Evolutionary conservation across 2,113 vertebrate species (phyloP), one percentile per base, ranked within the genome.

Genomic region (Anguilla japonica): DNA sequence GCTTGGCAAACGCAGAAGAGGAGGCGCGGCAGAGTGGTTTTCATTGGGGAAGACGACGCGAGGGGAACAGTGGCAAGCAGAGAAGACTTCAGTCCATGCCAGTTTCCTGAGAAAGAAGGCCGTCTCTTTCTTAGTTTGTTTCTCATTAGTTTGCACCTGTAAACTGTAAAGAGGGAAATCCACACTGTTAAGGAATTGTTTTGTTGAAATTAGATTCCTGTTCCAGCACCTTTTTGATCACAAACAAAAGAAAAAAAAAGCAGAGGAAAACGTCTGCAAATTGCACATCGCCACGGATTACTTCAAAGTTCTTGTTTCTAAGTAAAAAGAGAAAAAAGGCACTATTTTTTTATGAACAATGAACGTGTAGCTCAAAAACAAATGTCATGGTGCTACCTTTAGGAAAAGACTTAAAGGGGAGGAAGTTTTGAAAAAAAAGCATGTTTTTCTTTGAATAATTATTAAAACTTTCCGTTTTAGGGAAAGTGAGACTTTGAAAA

Each of bases 1-100:
- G 92, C 93, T 89, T 95, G 93, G 91, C 84, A 81, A 93, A 90
- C 91, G 90, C 90, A 89, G 71, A 89, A 89, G 91, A 89, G 91
- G 92, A 92, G 71, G 20, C 80, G 91, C 87, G 79, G 86, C 56
- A 82, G 79, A 85, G 84, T 40, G 83, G 79, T 81, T 88, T 60
- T 84, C 50, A 22, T 56, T 39, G 81, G 63, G 63, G 88, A 87
- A 67, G 81, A 87, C 81, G 71, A 71, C 82, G 83, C 67, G 89
- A 82, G n/a, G 80, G 82, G 43, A 83, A 84, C 83, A 81, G 84
- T 34, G 87, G 83, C 83, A 86, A 84, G 83, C 82, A 88, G 83
- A 88, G 85, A 85, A 84, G 82, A 84, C 86, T 83, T 83, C 86
- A 89, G 41, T 89, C 85, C 88, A 89, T 83, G 84, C 87, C 90